phyloP scores from a whole-genome alignment of 2,888 invertebrate genomes.

The Tachina lurida region DNA sequence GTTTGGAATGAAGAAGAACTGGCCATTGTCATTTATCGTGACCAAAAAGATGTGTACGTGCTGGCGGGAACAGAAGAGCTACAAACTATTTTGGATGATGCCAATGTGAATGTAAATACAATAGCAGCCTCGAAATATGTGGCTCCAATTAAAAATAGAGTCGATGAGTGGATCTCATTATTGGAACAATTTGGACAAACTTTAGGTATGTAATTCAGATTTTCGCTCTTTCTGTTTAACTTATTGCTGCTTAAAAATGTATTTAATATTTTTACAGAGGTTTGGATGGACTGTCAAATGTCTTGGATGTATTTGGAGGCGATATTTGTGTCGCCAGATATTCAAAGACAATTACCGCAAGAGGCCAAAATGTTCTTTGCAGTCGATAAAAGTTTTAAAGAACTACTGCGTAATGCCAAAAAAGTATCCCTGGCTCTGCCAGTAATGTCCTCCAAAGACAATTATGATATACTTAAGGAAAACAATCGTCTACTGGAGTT shows the following conservation, averaged over 20 bases:
- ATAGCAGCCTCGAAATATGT: slow-evolving; percentile 94
- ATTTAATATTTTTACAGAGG: slow-evolving; percentile 85
- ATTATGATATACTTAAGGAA: slow-evolving; percentile 87
- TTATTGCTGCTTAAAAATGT: neutral
- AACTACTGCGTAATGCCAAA: slow-evolving; percentile 91
- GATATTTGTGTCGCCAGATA: slow-evolving; percentile 97
- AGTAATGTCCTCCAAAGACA: slow-evolving; percentile 89
- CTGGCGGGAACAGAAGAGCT: slow-evolving; percentile 93
- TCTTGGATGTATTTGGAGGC: slow-evolving; percentile 98
- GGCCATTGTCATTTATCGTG: slow-evolving; percentile 90
- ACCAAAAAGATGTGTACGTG: slow-evolving; percentile 91
- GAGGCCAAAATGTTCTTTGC: slow-evolving; percentile 93
- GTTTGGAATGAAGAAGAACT: slow-evolving; percentile 92
- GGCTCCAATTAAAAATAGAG: slow-evolving; percentile 91
- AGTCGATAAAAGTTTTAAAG: slow-evolving; percentile 96
- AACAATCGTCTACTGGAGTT: slow-evolving; percentile 92
- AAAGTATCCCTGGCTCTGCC: slow-evolving; percentile 92
- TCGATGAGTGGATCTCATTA: slow-evolving; percentile 91
- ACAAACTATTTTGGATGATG: slow-evolving; percentile 91
- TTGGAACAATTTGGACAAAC: slow-evolving; percentile 90
- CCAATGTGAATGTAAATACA: slow-evolving; percentile 92
- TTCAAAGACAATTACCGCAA: slow-evolving; percentile 94
- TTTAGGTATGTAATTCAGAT: slow-evolving; percentile 84
- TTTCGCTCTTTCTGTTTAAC: no score
- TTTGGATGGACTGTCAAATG: slow-evolving; percentile 94